Conservation (phyloP, 2,888 invertebrate species). For the Anaspis maculata region DNA sequence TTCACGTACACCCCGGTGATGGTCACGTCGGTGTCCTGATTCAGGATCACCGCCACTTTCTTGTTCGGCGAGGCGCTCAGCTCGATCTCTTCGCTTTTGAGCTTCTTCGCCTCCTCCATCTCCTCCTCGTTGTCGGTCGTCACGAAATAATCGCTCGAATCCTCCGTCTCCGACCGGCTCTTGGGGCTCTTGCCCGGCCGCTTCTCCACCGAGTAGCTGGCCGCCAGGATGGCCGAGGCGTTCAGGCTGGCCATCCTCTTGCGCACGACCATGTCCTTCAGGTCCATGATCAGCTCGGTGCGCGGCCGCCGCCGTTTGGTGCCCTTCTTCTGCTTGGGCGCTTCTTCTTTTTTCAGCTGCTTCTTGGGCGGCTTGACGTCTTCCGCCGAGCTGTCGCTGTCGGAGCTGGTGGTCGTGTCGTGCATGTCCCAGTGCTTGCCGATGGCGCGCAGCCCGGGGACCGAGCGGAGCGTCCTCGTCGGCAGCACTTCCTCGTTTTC, state of each 20-base stretch:
- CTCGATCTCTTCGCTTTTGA: slow-evolving; percentile 38
- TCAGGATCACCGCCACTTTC: slow-evolving; percentile 70
- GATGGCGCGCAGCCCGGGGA: slow-evolving; percentile 65
- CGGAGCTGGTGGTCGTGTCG: slow-evolving; percentile 54
- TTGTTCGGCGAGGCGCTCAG: slow-evolving; percentile 42
- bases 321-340: slow-evolving; percentile 38
- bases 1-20: slow-evolving; percentile 80
- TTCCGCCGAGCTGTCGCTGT: slow-evolving; percentile 31
- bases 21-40: slow-evolving; percentile 80
- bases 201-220: slow-evolving; percentile 71
- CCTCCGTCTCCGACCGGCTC: slow-evolving; percentile 44
- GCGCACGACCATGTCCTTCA: slow-evolving; percentile 79
- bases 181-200: slow-evolving; percentile 46
- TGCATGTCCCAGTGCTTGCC: slow-evolving; percentile 82
- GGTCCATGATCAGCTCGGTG: slow-evolving; percentile 63
- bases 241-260: slow-evolving; percentile 89
- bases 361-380: slow-evolving; percentile 25
- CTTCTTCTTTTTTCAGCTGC: slow-evolving; percentile 30
- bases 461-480: slow-evolving; percentile 59
- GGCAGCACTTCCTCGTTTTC: slow-evolving; percentile 16
- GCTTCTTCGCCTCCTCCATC: slow-evolving; percentile 39
- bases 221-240: slow-evolving; percentile 82
- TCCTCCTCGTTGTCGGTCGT: slow-evolving; percentile 43
- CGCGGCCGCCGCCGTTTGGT: slow-evolving; percentile 51
- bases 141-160: slow-evolving; percentile 46